A percentile compares a stretch with the other conserved stretches of the same genome.
These are phyloP conservation scores for Tympanuchus pallidicinctus DNA, from an alignment of 2,113 vertebrate genomes.

Conservation along the genomic window DNA sequence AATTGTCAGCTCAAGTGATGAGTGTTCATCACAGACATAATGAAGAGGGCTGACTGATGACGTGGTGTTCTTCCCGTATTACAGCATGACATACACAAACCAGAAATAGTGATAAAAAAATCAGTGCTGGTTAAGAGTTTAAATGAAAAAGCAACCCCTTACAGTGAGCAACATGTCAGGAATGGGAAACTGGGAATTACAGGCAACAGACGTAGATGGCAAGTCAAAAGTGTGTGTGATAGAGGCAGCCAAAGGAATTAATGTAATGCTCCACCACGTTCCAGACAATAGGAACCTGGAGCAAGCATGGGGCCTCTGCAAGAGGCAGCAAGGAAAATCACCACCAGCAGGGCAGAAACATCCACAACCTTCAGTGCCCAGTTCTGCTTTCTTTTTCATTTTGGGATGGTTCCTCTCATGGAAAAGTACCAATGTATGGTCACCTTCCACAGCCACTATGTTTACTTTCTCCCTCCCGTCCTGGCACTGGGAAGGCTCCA, in stretches of 20 bases:
- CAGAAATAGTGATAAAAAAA: neutral
- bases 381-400: neutral
- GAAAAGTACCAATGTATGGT: neutral
- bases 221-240: neutral
- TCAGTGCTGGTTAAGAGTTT: neutral
- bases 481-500: neutral
- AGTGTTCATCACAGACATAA: neutral
- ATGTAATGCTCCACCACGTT: neutral
- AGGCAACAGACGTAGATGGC: neutral
- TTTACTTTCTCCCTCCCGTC: slow-evolving; percentile 18
- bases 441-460: neutral
- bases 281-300: neutral
- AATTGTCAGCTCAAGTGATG: neutral
- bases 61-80: neutral
- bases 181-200: neutral
- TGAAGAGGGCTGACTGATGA: neutral
- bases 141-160: neutral
- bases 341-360: neutral
- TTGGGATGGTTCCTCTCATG: neutral
- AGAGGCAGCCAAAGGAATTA: neutral
- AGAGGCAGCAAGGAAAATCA: neutral
- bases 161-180: neutral
- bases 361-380: neutral
- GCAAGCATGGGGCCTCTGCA: neutral
- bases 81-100: neutral